These are phyloP conservation scores for Hylia prasina DNA, from an alignment of 2,113 vertebrate genomes.

Conservation along the genomic window DNA sequence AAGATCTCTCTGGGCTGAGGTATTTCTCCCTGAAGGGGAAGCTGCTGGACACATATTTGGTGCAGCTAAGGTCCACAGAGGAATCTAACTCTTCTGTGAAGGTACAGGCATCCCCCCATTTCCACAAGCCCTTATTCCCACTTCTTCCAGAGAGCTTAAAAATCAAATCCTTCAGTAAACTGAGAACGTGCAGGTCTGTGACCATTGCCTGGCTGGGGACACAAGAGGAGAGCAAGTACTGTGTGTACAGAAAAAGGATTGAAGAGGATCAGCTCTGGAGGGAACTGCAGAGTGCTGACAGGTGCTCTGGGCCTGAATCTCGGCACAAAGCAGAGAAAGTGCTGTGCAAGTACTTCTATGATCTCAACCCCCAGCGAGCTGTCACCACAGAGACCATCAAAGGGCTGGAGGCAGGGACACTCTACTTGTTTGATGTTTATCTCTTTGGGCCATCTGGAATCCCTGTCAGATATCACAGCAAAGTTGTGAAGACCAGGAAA, in stretches of 20 bases:
- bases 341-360: slow-evolving; percentile 88
- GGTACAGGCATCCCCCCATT: slow-evolving; percentile 80
- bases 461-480: slow-evolving; percentile 85
- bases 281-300: slow-evolving; percentile 48
- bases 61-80: slow-evolving; percentile 71
- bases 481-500: slow-evolving; percentile 84
- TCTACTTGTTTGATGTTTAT: slow-evolving; percentile 88
- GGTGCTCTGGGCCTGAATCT: slow-evolving; percentile 83
- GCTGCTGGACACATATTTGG: slow-evolving; percentile 71
- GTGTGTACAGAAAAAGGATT: slow-evolving; percentile 78
- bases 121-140: slow-evolving; percentile 78
- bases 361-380: slow-evolving; percentile 79
- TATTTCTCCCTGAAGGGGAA: slow-evolving; percentile 84
- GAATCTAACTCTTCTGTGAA: slow-evolving; percentile 73
- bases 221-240: slow-evolving; percentile 85
- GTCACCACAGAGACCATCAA: slow-evolving; percentile 85
- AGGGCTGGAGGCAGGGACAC: slow-evolving; percentile 76
- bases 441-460: slow-evolving; percentile 86
- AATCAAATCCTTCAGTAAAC: slow-evolving; percentile 87
- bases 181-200: slow-evolving; percentile 83
- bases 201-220: slow-evolving; percentile 91
- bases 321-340: slow-evolving; percentile 81
- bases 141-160: slow-evolving; percentile 84
- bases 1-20: slow-evolving; percentile 72
- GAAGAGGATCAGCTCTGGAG: slow-evolving; percentile 50